Base-by-base conservation (phyloP, 2,113 vertebrate genomes). In the Xyliphius kryptos region DNA sequence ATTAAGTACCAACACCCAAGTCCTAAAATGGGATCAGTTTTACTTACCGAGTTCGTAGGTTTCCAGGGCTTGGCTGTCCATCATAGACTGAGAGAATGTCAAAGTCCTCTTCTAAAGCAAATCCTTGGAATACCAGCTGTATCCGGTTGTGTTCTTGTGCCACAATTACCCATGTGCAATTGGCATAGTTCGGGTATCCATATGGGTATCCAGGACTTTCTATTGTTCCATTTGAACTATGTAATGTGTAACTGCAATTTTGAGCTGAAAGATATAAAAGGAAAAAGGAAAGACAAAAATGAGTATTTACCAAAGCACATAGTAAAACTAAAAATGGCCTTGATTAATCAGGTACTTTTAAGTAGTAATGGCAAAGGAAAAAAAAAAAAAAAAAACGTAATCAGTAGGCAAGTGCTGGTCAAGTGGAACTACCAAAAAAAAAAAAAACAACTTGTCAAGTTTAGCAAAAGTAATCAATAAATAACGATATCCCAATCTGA, bases 141-240 rank as follows among this genome's bases (percentile, higher is more conserved):
- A 99, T 92, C 81, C 96, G 87, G 82, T 94, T 93, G 82, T 97
- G 91, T 74, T 93, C 92, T 52, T 92, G 89, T 0, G 91, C 90
- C 13, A 88, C 88, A 74, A 99, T 91, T 79, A 91, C 97, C 96
- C 96, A 99, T 1, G 94, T 97, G 80, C 96, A 99, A 88, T 99
- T 98, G 87, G 94, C 96, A 14, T 97, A 98, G 85, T 99, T 99
- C 63, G 96, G 96, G 75, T 99, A 99, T 72, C 95, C 96, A 1
- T 97, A 97, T 0, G 96, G 96, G 66, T 94, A 99, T 66, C 96
- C 96, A 0, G 94, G 95, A 77, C 96, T 99, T 82, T 98, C 94
- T 67, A 99, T 89, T 0, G 96, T 99, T 77, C 96, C 95, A 21
- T 99, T 98, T 56, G 93, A 91, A 75, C 85, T 94, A 62, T 89